phyloP scores from a whole-genome alignment of 2,113 vertebrate species.

The Mesoclemmys tuberculata region DNA sequence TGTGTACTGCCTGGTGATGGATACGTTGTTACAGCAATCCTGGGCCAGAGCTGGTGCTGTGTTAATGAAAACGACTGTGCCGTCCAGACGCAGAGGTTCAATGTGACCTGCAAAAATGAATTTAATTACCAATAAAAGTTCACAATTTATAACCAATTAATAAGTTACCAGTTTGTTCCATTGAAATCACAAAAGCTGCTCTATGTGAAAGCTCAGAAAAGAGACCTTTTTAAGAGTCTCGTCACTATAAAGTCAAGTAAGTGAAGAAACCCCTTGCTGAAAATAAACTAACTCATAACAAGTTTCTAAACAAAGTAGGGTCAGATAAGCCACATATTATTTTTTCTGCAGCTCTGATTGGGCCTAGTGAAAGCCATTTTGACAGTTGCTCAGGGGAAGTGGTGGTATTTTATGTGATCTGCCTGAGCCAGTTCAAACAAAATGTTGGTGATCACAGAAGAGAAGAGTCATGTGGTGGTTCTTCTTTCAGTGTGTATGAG shows the following conservation, averaged over 20 bases:
- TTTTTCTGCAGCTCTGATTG: not conserved
- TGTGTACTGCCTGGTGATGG: not conserved
- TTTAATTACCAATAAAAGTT: not conserved
- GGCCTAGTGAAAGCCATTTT: not conserved
- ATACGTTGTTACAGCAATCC: not conserved
- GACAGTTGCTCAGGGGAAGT: not conserved
- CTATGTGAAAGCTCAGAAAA: not conserved
- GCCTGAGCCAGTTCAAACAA: not conserved
- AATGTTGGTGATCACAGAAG: not conserved
- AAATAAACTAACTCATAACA: not conserved
- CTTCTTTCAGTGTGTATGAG: not conserved
- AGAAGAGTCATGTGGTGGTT: not conserved
- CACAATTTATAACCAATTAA: not conserved
- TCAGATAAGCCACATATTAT: not conserved
- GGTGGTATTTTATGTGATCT: not conserved
- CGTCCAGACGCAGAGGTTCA: not conserved
- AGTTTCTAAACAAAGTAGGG: not conserved
- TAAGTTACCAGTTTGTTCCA: not conserved
- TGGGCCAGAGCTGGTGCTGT: slow-evolving; percentile 31
- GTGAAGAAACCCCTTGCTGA: not conserved
- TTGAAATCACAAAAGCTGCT: not conserved
- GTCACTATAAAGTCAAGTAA: not conserved
- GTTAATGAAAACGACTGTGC: slow-evolving; percentile 30
- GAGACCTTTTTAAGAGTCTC: not conserved
- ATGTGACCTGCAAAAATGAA: not conserved